Evolutionary conservation across 2,797 vertebrate species (phyloP), one percentile per base, ranked within the genome.

Genomic region (Sylvia borin): DNA sequence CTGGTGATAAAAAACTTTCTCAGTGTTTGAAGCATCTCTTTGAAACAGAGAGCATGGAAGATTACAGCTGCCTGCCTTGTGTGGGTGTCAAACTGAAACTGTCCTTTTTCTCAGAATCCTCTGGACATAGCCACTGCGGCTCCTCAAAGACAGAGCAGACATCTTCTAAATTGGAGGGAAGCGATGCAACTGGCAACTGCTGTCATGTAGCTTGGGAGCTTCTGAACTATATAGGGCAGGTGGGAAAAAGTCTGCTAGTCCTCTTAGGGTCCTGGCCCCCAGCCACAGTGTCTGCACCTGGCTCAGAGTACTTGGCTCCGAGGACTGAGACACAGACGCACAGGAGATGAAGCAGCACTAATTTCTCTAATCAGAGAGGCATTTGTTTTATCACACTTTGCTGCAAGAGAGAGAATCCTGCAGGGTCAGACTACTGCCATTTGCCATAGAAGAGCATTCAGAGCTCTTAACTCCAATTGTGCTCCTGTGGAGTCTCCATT

Each of bases 391-490:
- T 92, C 90, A 86, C 92, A 85, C 25, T 90, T 93, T 93, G 50
- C 85, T 66, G 66, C 75, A 74, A 84, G 38, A 76, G 53, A 85
- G 91, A 1, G n/a, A 90, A n/a, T 73, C 83, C 90, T 90, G 80
- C 79, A 71, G 92, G 83, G 73, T 90, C 64, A 91, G 31, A 53
- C 91, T 81, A 38, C 71, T 81, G 64, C 85, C 82, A 38, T 85
- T 93, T 91, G 82, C 91, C 57, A 45, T 17, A 92, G 89, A 96
- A 74, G 91, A 95, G 85, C 94, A 95, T 94, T 93, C 81, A 94
- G 91, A 88, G 66, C 71, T 92, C 87, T 97, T 95, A 94, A 92
- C 89, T 95, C 82, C 88, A 95, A 84, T 92, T 95, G 88, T 74
- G 83, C 85, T 95, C 93, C 94, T 76, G 74, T 19, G 17, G 94